These are phyloP conservation scores for Ibidorhyncha struthersii DNA, from an alignment of 2,113 vertebrate species.

Conservation along the genomic window DNA sequence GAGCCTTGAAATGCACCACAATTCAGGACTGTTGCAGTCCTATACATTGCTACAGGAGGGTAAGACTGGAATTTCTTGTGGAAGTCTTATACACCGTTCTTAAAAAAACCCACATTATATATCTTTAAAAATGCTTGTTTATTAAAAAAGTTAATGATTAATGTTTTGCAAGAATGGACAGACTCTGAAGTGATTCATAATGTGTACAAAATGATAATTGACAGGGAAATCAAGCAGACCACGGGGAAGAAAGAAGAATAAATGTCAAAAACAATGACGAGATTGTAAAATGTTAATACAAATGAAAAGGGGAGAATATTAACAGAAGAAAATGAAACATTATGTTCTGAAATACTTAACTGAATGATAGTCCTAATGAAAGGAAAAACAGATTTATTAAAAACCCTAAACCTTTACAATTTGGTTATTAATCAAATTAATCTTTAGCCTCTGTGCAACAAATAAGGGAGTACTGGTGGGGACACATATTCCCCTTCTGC, in stretches of 20 bases:
- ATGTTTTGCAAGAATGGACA: not conserved
- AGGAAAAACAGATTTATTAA: not conserved
- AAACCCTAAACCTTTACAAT: not conserved
- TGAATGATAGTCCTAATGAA: not conserved
- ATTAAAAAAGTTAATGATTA: not conserved
- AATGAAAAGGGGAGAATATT: conserved; percentile 8
- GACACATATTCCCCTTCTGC: not conserved
- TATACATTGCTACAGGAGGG: not conserved
- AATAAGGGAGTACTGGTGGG: not conserved
- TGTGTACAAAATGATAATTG: not conserved
- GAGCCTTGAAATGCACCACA: not conserved
- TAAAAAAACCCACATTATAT: not conserved
- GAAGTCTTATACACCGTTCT: not conserved
- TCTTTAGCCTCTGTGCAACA: not conserved
- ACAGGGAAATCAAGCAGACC: conserved; percentile 15
- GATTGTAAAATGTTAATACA: not conserved
- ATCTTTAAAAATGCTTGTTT: not conserved
- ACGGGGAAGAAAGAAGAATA: conserved; percentile 1
- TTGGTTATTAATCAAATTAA: not conserved
- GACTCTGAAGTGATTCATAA: conserved; percentile 2
- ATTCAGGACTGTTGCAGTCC: not conserved
- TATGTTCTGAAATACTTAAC: conserved; percentile 13
- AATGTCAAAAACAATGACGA: conserved; percentile 12
- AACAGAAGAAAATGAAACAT: not conserved
- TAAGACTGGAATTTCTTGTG: not conserved